Evolutionary conservation across 2,113 vertebrate genomes (phyloP), one percentile per base, ranked within the genome.

Genomic region (Copsychus sechellarum): DNA sequence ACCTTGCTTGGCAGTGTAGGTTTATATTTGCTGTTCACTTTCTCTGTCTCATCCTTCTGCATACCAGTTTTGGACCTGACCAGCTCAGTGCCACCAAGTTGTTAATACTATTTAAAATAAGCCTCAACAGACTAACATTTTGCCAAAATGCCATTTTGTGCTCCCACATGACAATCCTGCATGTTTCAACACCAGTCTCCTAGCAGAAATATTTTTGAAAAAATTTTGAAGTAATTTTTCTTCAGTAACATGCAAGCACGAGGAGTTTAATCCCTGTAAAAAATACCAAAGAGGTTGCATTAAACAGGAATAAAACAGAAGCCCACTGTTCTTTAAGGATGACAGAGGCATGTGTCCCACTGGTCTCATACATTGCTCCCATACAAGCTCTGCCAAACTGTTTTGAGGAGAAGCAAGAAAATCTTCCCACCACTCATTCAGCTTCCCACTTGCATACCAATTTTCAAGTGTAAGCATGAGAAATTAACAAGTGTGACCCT

Each of bases 371-470:
- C 21, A 56, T 9, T 51, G 60, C 47, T 88, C 53, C 88, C 77
- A 91, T 40, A 81, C 36, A 84, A 80, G 33, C 45, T 84, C 67
- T 92, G 84, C 85, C 89, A 95, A 91, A 90, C 25, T 47, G 9
- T 66, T 78, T 8, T 3, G 4, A 20, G 33, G 17, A 91, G 61
- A 81, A 71, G 16, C 21, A 21, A 65, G 57, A 76, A 92, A 94
- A 94, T 26, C 66, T 51, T 86, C 81, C 87, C 47, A 95, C 69
- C 15, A 69, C 60, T 77, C 90, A 47, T 76, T 91, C 73, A 77
- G 2, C 77, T 88, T 83, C 96, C 96, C 95, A 94, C 97, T 93
- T 79, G 87, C 96, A 97, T 97, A 95, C 85, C 86, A 88, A 56
- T 73, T 86, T 81, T 83, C 56, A n/a, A 48, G 24, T 42, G 50